Conservation (phyloP, 2,888 invertebrate genomes). For the Panzeria rudis region DNA sequence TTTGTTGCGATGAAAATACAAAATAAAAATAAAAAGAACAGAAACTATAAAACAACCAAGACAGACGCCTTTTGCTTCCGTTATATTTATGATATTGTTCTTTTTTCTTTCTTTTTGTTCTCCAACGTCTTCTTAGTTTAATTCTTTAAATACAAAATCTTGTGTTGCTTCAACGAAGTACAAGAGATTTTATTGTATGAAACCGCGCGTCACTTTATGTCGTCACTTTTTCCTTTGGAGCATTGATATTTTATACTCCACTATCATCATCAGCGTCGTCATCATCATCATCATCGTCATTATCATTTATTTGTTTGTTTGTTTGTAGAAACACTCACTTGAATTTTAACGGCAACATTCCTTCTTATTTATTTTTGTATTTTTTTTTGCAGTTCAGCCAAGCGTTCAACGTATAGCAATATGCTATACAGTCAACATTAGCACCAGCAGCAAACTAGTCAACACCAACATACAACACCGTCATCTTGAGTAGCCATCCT, state of each 20-base stretch:
- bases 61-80: slow-evolving; percentile 69
- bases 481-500: slow-evolving; percentile 20
- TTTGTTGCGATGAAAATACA: background rate
- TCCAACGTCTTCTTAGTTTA: slow-evolving; percentile 11
- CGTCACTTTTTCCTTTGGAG: slow-evolving; percentile 54
- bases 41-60: background rate
- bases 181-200: slow-evolving; percentile 50
- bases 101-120: background rate
- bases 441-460: slow-evolving; percentile 24
- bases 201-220: slow-evolving; percentile 56
- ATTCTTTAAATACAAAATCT: slow-evolving; percentile 38
- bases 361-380: slow-evolving; percentile 5
- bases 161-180: slow-evolving; percentile 40
- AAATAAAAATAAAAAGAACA: background rate
- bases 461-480: slow-evolving; percentile 11
- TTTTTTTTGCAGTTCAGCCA: slow-evolving; percentile 9
- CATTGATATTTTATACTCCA: slow-evolving; percentile 45
- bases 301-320: slow-evolving; percentile 20
- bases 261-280: background rate
- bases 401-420: slow-evolving; percentile 47
- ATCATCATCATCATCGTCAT: slow-evolving; percentile 7
- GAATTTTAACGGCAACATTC: slow-evolving; percentile 57
- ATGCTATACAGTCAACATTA: slow-evolving; percentile 45
- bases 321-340: slow-evolving; percentile 54
- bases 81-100: slow-evolving; percentile 53